Evolutionary conservation across 2,113 vertebrate genomes (phyloP).

Genomic region (Mystacornis crossleyi): DNA sequence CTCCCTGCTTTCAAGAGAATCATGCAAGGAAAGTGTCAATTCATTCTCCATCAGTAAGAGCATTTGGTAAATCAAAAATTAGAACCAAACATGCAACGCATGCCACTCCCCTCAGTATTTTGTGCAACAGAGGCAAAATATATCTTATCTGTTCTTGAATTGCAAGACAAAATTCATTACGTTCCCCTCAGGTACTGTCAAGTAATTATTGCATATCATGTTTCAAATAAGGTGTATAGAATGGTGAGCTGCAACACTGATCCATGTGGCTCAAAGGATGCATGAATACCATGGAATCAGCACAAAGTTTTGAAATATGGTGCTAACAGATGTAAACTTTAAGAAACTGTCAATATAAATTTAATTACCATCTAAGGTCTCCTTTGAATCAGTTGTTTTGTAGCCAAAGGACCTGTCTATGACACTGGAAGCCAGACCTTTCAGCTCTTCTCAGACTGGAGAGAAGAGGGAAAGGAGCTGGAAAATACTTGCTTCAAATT

Average conservation of each 20-base stretch:
- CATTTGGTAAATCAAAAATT: not conserved
- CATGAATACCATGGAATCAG: not conserved
- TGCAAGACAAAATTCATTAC: not conserved
- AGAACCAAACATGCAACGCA: not conserved
- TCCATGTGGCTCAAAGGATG: not conserved
- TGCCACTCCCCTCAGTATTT: not conserved
- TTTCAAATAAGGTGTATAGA: not conserved
- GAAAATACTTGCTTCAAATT: not conserved
- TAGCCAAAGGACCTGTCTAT: not conserved
- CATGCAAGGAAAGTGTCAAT: not conserved
- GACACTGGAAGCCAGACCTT: not conserved
- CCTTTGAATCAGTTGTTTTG: not conserved
- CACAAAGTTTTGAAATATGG: not conserved
- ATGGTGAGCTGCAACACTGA: not conserved
- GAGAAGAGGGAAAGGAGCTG: not conserved
- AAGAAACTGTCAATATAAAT: not conserved
- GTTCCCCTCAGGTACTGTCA: not conserved
- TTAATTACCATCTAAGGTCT: not conserved
- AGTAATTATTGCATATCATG: not conserved
- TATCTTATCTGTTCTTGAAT: not conserved
- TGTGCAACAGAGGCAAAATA: not conserved
- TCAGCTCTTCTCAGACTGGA: not conserved
- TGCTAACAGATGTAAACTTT: not conserved
- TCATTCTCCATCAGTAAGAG: not conserved
- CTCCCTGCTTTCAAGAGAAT: not conserved